These are phyloP conservation scores for Salminus brasiliensis DNA, from an alignment of 2,113 vertebrate species.

Conservation along the genomic window DNA sequence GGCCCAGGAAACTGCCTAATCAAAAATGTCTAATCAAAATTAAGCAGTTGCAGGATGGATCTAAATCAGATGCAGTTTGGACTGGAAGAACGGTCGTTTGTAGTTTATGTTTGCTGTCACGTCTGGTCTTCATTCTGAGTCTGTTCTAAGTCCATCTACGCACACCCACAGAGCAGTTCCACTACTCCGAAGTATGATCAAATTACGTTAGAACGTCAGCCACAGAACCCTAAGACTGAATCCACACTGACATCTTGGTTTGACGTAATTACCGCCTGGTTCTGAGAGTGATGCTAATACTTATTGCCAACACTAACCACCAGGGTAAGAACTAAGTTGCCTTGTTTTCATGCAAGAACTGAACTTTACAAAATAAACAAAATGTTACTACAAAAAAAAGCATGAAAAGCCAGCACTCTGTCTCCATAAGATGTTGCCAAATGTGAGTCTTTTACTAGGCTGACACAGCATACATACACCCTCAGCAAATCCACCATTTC, in stretches of 20 bases:
- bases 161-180: not conserved
- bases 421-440: not conserved
- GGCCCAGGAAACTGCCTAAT: no score
- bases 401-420: slow-evolving; percentile 1
- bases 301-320: slow-evolving; percentile 4
- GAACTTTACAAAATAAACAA: not conserved
- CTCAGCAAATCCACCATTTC: slow-evolving; percentile 14
- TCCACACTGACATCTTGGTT: not conserved
- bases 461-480: slow-evolving; percentile 27
- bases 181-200: not conserved
- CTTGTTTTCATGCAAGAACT: slow-evolving; percentile 1
- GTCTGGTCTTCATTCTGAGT: not conserved
- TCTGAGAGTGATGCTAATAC: not conserved
- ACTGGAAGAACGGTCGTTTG: no score
- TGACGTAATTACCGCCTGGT: not conserved
- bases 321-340: not conserved
- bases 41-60: no score
- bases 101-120: no score
- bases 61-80: no score
- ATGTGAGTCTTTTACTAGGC: slow-evolving; percentile 22
- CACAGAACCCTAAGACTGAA: not conserved
- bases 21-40: no score
- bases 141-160: not conserved
- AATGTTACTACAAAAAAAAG: slow-evolving; percentile 1
- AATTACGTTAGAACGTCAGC: not conserved